Percentiles rank a stretch among this genome's conserved stretches.
phyloP scores from a whole-genome alignment of 2,113 vertebrate species.

The Varanus salvator region DNA sequence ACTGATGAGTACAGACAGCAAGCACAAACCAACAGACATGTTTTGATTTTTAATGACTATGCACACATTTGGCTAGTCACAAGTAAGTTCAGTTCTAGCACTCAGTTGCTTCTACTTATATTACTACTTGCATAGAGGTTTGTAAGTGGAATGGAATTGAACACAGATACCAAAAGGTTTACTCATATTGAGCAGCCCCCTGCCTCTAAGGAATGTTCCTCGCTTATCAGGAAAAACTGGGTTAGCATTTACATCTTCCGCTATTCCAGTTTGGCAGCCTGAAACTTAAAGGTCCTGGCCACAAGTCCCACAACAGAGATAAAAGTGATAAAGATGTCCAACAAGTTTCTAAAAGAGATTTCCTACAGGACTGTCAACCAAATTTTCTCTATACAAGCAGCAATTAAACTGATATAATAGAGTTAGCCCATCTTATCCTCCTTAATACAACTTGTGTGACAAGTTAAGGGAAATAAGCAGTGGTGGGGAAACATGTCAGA shows the following conservation, averaged over 20 bases:
- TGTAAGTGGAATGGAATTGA: background rate
- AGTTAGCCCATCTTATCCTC: too few species aligned
- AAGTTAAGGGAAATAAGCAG: too few species aligned
- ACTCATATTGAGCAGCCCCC: background rate
- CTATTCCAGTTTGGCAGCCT: conserved; percentile 55
- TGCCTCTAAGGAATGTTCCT: conserved; percentile 60
- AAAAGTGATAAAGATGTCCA: conserved; percentile 55
- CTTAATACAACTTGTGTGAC: too few species aligned
- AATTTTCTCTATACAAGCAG: conserved; percentile 3
- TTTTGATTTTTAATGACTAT: background rate
- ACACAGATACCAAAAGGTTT: background rate
- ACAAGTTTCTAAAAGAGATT: conserved; percentile 64
- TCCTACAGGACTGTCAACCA: conserved; percentile 72
- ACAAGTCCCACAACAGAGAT: conserved; percentile 31
- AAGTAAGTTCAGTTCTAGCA: background rate
- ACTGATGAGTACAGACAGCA: background rate
- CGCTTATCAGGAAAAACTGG: conserved; percentile 62
- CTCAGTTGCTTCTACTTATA: background rate
- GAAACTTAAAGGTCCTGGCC: conserved; percentile 43
- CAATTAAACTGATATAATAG: conserved; percentile 48
- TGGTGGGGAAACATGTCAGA: too few species aligned
- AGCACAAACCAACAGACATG: background rate
- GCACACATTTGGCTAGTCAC: background rate
- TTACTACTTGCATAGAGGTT: background rate
- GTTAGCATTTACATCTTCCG: conserved; percentile 38